Conservation (phyloP, 2,113 vertebrate species). For the Oenanthe melanoleuca region DNA sequence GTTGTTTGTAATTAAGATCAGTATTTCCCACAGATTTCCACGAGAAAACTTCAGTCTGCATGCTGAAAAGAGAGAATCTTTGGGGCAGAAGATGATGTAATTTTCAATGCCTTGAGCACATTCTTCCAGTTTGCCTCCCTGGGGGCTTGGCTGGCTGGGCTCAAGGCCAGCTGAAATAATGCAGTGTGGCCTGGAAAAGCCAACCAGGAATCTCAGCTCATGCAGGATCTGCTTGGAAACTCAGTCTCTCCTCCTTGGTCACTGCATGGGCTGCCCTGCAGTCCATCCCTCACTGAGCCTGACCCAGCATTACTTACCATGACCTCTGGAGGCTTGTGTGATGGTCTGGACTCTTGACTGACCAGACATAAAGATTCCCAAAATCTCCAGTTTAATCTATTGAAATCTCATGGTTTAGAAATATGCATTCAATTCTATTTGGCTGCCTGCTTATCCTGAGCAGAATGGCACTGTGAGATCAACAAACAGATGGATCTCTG, state of each 20-base stretch:
- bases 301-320: too few species aligned
- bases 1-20: neutral
- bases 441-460: neutral
- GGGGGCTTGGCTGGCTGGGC: neutral
- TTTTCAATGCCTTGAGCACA: neutral
- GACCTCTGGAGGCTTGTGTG: neutral
- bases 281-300: neutral
- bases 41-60: neutral
- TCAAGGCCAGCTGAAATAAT: neutral
- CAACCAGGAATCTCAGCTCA: neutral
- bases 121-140: neutral
- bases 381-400: neutral
- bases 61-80: neutral
- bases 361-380: neutral
- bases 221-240: neutral
- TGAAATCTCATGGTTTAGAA: neutral
- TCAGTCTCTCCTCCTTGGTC: neutral
- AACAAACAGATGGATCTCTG: neutral
- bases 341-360: fast-evolving
- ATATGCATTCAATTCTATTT: neutral
- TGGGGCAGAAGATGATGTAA: neutral
- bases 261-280: neutral
- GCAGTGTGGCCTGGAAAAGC: neutral
- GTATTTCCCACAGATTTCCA: neutral
- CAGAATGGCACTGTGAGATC: neutral